Percentiles rank a stretch among this genome's conserved stretches.
These are phyloP conservation scores for Pseudolaguvia tuberculata DNA, from an alignment of 2,113 vertebrate genomes.

Conservation along the genomic window DNA sequence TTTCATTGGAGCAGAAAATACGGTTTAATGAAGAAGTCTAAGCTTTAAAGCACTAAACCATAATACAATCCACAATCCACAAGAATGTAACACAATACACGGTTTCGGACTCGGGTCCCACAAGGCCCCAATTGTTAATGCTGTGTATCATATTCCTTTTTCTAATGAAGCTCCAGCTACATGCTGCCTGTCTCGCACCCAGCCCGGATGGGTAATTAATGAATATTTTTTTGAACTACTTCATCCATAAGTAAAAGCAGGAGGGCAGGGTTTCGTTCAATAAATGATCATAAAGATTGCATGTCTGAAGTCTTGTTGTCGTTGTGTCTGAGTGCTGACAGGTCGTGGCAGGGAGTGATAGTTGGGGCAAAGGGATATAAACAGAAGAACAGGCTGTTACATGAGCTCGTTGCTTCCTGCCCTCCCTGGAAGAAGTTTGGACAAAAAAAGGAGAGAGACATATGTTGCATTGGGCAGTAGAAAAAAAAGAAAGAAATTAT, in stretches of 20 bases:
- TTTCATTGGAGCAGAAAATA: neutral
- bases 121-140: constrained; percentile 46
- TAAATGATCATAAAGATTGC: constrained; percentile 43
- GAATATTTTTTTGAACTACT: constrained; percentile 26
- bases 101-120: constrained; percentile 33
- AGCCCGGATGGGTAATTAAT: constrained; percentile 40
- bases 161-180: constrained; percentile 27
- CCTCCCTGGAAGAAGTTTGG: neutral
- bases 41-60: constrained; percentile 31
- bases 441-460: neutral
- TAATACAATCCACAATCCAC: constrained; percentile 21
- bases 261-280: constrained; percentile 40
- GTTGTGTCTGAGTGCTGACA: constrained; percentile 36
- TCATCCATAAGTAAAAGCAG: constrained; percentile 43
- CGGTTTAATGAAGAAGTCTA: constrained; percentile 9
- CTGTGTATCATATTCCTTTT: constrained; percentile 43
- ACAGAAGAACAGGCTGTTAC: constrained; percentile 13
- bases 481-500: constrained; percentile 1
- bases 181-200: constrained; percentile 8
- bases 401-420: constrained; percentile 26
- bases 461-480: constrained; percentile 3
- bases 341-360: constrained; percentile 31
- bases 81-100: constrained; percentile 39
- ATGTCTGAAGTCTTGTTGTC: constrained; percentile 31
- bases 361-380: constrained; percentile 28